phyloP scores from a whole-genome alignment of 1,140 invertebrate genomes.

The Drosophila biarmipes region DNA sequence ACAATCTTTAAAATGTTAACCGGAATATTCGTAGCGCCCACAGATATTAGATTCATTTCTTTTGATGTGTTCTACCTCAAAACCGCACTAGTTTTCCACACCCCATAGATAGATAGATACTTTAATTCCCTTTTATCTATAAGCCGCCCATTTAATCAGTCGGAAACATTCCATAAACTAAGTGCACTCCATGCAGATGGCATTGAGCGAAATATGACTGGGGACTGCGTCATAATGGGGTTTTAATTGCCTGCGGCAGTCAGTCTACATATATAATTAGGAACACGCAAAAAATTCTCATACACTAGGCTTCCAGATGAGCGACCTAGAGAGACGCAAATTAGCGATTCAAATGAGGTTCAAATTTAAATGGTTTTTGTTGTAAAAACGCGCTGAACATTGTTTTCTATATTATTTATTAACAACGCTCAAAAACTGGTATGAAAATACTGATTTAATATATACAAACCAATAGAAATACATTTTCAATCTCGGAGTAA shows the following conservation, averaged over 20 bases:
- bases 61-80: background rate
- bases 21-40: background rate
- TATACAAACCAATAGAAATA: background rate
- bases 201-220: conserved; percentile 11
- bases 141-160: conserved; percentile 3
- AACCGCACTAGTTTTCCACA: conserved; percentile 5
- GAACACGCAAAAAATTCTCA: conserved; percentile 45
- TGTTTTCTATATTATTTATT: background rate
- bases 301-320: conserved; percentile 12
- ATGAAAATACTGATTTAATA: no score
- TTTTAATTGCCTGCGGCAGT: conserved; percentile 16
- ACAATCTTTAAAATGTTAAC: background rate
- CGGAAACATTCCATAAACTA: conserved; percentile 4
- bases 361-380: conserved; percentile 1
- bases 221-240: conserved; percentile 15
- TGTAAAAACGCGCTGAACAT: background rate
- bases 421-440: background rate
- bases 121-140: background rate
- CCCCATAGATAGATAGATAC: background rate
- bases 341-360: conserved; percentile 30
- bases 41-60: background rate
- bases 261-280: conserved; percentile 23
- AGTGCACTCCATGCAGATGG: conserved; percentile 6
- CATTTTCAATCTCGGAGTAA: background rate
- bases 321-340: conserved; percentile 8